Evolutionary conservation across 2,113 vertebrate genomes (phyloP), one percentile per base, ranked within the genome.

Genomic region (Isurus oxyrinchus): DNA sequence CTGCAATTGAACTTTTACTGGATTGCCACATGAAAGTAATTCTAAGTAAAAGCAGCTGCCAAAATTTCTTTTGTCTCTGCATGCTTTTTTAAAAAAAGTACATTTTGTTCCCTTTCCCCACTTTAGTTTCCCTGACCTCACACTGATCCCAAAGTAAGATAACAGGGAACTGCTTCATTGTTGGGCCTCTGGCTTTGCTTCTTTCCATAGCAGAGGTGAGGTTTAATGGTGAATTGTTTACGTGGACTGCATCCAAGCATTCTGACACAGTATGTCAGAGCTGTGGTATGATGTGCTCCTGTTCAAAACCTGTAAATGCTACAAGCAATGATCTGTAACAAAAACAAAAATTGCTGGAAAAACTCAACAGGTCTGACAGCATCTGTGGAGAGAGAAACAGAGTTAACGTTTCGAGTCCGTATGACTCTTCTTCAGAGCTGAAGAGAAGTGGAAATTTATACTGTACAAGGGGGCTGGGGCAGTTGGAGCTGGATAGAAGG

Each of bases 11-110:
- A 76, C 67, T 7, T 76, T 95, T 76, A 72, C 67, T 95, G 40
- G 94, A 95, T 95, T 55, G 35, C 94, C 66, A 59, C 10, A 91
- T 91, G 88, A 91, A 91, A 91, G 88, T 91, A 35, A 55, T 95
- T 69, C 14, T 55, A 76, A 76, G 49, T 72, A 95, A 95, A 95
- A 69, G 13, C 94, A 95, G 94, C 94, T 72, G 67, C 55, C 66
- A 95, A 94, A 63, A 66, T 94, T 63, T 63, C 59, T 25, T 94
- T 63, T 94, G 31, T 55, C 49, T 72, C 10, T 31, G 69, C 44
- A 1, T 95, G 25, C 5, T 67, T 69, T 69, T 69, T 95, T 53
- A 76, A 55, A 35, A 19, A 69, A 95, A 55, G 94, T 27, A 72
- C 66, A 72, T 67, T 95, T 72, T 72, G 94, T 95, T 95, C 49